These are phyloP conservation scores for Cassiopea andromeda DNA, from an alignment of 30 jellyfish, hydroid and myxozoan genomes.

Conservation along the genomic window DNA sequence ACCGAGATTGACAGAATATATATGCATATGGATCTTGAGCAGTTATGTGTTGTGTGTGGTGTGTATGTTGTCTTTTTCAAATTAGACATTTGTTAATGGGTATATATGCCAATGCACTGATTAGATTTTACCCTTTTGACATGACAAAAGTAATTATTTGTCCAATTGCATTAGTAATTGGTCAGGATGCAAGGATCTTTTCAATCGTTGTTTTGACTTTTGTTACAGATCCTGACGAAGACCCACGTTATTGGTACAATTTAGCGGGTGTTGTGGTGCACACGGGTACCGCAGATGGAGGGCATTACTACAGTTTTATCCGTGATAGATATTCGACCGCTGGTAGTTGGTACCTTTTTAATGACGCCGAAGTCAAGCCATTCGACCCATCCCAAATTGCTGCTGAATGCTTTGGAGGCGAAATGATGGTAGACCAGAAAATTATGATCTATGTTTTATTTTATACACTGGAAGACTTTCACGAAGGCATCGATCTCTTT, in stretches of 20 bases:
- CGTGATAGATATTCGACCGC: slow-evolving; percentile 85
- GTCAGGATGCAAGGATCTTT: no score
- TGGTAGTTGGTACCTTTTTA: slow-evolving; percentile 89
- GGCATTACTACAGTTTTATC: slow-evolving; percentile 94
- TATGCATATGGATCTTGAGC: no score
- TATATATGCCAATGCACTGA: no score
- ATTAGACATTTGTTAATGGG: no score
- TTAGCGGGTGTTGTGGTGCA: slow-evolving; percentile 97
- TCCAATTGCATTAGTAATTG: neutral
- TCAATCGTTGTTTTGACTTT: neutral
- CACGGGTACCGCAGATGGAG: slow-evolving; percentile 99
- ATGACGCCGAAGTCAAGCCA: slow-evolving; percentile 96
- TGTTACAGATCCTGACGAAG: slow-evolving; percentile 89
- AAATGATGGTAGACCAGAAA: slow-evolving; percentile 81
- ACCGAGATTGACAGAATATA: no score
- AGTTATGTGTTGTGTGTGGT: no score
- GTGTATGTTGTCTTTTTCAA: no score
- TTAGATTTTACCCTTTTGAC: no score
- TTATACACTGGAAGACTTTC: no score
- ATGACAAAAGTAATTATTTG: neutral
- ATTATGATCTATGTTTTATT: no score
- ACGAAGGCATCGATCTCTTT: no score
- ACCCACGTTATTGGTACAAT: slow-evolving; percentile 89
- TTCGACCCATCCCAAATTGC: slow-evolving; percentile 97
- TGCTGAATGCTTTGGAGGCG: slow-evolving; percentile 99